Evolutionary conservation across 2,888 invertebrate genomes (phyloP).

Genomic region (Protula sp.): DNA sequence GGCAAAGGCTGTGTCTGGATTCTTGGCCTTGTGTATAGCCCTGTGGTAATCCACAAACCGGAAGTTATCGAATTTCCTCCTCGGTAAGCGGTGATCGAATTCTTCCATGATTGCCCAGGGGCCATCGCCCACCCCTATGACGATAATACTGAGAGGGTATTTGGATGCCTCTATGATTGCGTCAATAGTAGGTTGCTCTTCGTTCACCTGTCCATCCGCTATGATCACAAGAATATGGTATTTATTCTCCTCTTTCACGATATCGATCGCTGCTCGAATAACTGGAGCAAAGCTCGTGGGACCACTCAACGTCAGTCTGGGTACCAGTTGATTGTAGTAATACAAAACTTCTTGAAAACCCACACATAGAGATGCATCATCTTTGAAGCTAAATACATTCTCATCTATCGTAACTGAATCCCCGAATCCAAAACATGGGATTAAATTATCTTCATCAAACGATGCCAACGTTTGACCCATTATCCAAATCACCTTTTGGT

Average conservation of each 20-base stretch:
- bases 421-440: slow-evolving; percentile 50
- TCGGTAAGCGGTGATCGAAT: slow-evolving; percentile 57
- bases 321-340: slow-evolving; percentile 54
- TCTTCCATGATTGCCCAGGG: slow-evolving; percentile 57
- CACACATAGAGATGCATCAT: slow-evolving; percentile 30
- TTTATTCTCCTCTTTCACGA: slow-evolving; percentile 44
- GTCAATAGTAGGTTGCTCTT: slow-evolving; percentile 54
- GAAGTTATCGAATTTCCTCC: slow-evolving; percentile 58
- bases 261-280: slow-evolving; percentile 55
- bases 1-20: slow-evolving; percentile 53
- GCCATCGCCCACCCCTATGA: slow-evolving; percentile 59
- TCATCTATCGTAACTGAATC: slow-evolving; percentile 43
- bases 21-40: slow-evolving; percentile 37
- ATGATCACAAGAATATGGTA: slow-evolving; percentile 56
- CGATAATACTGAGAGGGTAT: slow-evolving; percentile 56
- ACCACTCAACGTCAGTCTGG: slow-evolving; percentile 53
- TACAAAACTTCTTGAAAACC: slow-evolving; percentile 47
- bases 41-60: slow-evolving; percentile 58
- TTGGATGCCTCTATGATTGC: slow-evolving; percentile 57
- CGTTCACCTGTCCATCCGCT: slow-evolving; percentile 58
- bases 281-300: slow-evolving; percentile 58
- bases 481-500: slow-evolving; percentile 53
- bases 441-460: slow-evolving; percentile 42
- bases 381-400: slow-evolving; percentile 33
- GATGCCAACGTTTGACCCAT: slow-evolving; percentile 47